Evolutionary conservation across 1,140 invertebrate species (phyloP).

Genomic region (Cherax quadricarinatus): DNA sequence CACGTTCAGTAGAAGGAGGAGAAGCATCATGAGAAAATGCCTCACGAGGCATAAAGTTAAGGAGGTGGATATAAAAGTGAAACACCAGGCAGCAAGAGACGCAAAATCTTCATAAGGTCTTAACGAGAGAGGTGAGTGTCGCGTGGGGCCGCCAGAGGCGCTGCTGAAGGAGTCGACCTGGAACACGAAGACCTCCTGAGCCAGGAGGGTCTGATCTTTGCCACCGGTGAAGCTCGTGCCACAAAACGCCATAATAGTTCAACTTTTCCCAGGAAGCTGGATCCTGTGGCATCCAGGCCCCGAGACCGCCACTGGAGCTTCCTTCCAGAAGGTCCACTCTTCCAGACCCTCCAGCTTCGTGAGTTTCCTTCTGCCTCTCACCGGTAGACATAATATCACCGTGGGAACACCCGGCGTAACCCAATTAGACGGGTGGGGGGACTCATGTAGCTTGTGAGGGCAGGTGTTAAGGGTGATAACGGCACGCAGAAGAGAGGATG

Average conservation of each 20-base stretch:
- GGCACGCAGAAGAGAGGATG: background rate
- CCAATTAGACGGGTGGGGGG: background rate
- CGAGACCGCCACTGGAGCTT: conserved; percentile 14
- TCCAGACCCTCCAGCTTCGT: background rate
- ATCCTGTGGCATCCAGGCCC: background rate
- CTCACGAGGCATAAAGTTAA: background rate
- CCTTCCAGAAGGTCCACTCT: conserved; percentile 16
- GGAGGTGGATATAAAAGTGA: background rate
- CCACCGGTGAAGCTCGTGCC: conserved; percentile 54
- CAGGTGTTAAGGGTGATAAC: background rate
- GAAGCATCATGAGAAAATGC: no score
- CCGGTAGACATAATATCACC: background rate
- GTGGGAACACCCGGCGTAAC: conserved; percentile 17
- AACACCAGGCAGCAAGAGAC: background rate
- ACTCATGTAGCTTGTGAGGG: background rate
- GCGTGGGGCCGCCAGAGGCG: background rate
- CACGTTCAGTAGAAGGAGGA: no score
- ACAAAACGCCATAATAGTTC: conserved; percentile 60
- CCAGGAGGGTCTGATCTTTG: conserved; percentile 51
- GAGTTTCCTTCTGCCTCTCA: conserved; percentile 36
- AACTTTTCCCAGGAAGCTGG: conserved; percentile 67
- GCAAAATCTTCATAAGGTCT: background rate
- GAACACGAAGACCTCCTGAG: background rate
- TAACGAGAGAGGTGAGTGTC: background rate
- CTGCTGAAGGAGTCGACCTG: background rate